phyloP scores from a whole-genome alignment of 2,888 invertebrate genomes.

The Agrotis clavis region DNA sequence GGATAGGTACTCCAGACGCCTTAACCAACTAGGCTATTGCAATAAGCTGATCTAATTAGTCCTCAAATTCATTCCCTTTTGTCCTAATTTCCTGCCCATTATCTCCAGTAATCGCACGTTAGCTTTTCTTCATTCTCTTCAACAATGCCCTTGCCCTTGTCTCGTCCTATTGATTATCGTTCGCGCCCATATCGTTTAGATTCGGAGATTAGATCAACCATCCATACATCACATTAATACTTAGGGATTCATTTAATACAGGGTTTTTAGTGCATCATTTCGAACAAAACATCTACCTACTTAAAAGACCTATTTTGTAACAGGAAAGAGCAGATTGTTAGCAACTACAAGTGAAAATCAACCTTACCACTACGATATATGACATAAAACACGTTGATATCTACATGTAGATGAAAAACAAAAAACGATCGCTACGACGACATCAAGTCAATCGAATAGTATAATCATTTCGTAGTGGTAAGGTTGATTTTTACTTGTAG shows the following conservation, averaged over 20 bases:
- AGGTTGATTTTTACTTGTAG: too few relatives aligned
- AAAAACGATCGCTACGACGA: too few relatives aligned
- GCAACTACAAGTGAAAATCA: too few relatives aligned
- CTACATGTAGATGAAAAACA: too few relatives aligned
- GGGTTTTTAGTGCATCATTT: not conserved
- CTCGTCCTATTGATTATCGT: constrained; percentile 46
- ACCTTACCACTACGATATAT: too few relatives aligned
- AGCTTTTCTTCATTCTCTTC: not conserved
- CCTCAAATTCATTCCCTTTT: not conserved
- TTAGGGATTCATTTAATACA: constrained; percentile 17
- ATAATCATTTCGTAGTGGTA: too few relatives aligned
- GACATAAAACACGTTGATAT: too few relatives aligned
- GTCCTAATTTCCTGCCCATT: constrained; percentile 2
- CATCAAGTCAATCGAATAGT: too few relatives aligned
- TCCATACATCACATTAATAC: constrained; percentile 33
- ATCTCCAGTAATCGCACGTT: not conserved
- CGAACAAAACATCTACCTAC: not conserved
- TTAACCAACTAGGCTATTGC: too few relatives aligned
- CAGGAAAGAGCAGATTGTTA: too few relatives aligned
- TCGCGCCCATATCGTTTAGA: constrained; percentile 29
- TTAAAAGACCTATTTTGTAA: too few relatives aligned
- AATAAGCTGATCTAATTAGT: not conserved
- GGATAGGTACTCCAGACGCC: too few relatives aligned
- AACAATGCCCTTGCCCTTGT: constrained; percentile 12
- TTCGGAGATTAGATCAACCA: constrained; percentile 48